Conservation (phyloP, 2,888 invertebrate genomes). For the Pherbina coryleti region DNA sequence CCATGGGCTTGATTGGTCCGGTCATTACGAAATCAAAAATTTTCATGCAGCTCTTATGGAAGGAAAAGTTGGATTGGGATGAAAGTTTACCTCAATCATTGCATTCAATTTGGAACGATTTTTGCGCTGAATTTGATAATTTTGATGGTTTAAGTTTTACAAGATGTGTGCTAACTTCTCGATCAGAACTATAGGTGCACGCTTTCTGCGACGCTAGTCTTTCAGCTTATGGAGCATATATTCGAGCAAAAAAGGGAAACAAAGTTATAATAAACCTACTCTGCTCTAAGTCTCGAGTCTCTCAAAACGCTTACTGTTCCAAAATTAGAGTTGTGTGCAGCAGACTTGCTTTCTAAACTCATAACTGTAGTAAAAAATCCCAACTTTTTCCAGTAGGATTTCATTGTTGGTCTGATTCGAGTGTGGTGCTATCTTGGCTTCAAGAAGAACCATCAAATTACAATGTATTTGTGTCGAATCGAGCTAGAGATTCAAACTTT, state of each 20-base stretch:
- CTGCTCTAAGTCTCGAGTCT: conserved; percentile 24
- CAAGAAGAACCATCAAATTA: conserved; percentile 19
- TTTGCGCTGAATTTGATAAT: background rate
- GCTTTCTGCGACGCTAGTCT: conserved; percentile 37
- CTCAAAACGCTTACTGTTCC: conserved; percentile 24
- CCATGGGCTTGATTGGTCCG: conserved; percentile 41
- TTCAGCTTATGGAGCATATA: conserved; percentile 32
- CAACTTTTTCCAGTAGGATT: conserved; percentile 1
- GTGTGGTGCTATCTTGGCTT: conserved; percentile 22
- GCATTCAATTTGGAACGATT: background rate
- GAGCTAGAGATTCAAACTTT: conserved; percentile 4
- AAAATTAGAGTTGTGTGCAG: conserved; percentile 25
- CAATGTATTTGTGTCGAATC: conserved; percentile 16
- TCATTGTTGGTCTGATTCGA: conserved; percentile 30
- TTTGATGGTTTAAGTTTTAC: background rate
- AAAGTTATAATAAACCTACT: background rate
- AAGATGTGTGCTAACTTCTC: background rate
- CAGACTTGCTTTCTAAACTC: background rate
- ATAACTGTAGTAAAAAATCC: background rate
- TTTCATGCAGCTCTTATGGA: conserved; percentile 45
- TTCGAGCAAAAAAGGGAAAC: conserved; percentile 1
- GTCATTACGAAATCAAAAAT: conserved; percentile 43
- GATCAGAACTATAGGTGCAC: conserved; percentile 16
- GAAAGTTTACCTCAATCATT: background rate
- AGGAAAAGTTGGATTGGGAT: conserved; percentile 31